Evolutionary conservation across 2,888 invertebrate species (phyloP).

Genomic region (Tillus elongatus): DNA sequence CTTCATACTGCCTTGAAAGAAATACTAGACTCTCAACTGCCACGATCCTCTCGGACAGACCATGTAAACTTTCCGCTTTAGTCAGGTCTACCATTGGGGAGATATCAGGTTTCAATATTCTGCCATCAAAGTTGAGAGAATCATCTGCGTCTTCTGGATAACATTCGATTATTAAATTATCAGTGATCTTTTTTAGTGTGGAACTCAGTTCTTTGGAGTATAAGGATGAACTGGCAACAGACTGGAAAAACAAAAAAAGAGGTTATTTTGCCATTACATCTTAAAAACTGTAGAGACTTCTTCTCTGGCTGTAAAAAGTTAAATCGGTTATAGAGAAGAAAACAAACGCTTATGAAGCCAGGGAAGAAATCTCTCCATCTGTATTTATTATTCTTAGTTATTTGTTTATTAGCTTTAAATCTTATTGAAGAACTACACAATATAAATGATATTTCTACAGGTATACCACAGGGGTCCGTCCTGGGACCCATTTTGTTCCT

Average conservation of each 20-base stretch:
- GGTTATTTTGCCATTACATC: too few species aligned
- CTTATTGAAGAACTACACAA: too few species aligned
- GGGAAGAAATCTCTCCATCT: too few species aligned
- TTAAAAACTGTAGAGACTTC: too few species aligned
- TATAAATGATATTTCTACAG: too few species aligned
- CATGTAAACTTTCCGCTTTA: slow-evolving; percentile 66
- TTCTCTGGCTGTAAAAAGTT: too few species aligned
- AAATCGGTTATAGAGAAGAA: too few species aligned
- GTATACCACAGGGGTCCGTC: too few species aligned
- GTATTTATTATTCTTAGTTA: too few species aligned
- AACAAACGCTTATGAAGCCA: too few species aligned
- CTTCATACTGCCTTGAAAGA: slow-evolving; percentile 77
- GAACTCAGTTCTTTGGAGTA: slow-evolving; percentile 62
- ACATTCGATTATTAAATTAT: slow-evolving; percentile 53
- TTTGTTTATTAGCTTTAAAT: too few species aligned
- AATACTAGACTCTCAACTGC: slow-evolving; percentile 90
- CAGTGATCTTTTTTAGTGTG: slow-evolving; percentile 68
- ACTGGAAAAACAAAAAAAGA: slow-evolving; percentile 34
- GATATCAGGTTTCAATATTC: slow-evolving; percentile 44
- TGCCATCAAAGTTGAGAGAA: slow-evolving; percentile 34
- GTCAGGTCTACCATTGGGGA: slow-evolving; percentile 58
- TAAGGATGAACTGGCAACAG: slow-evolving; percentile 45
- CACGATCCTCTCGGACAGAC: slow-evolving; percentile 77
- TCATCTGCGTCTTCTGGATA: slow-evolving; percentile 24
- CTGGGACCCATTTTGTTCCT: too few species aligned